Evolutionary conservation across 2,888 invertebrate genomes (phyloP).

Genomic region (Allacma fusca): DNA sequence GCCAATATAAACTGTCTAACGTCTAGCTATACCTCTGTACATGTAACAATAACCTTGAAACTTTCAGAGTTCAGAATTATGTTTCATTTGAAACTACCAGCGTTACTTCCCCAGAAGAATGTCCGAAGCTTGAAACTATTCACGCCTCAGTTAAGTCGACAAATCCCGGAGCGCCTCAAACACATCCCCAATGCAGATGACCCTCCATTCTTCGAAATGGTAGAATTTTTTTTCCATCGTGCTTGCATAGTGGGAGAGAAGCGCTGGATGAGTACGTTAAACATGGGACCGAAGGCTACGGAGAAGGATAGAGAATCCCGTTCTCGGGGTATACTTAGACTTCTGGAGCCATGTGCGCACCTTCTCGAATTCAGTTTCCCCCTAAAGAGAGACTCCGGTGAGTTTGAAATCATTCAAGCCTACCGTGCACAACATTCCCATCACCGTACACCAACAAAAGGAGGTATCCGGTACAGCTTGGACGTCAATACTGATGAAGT

Average conservation of each 20-base stretch:
- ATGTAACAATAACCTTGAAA: too few species aligned
- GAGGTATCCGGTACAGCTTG: slow-evolving; percentile 95
- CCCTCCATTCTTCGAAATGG: slow-evolving; percentile 96
- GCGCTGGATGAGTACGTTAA: slow-evolving; percentile 64
- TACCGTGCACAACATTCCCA: slow-evolving; percentile 93
- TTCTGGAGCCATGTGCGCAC: slow-evolving; percentile 97
- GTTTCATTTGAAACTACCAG: too few species aligned
- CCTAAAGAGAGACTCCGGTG: slow-evolving; percentile 92
- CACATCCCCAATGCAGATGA: slow-evolving; percentile 80
- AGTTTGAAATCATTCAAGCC: slow-evolving; percentile 96
- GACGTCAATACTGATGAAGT: slow-evolving; percentile 94
- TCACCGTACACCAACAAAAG: slow-evolving; percentile 97
- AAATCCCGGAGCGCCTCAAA: slow-evolving; percentile 83
- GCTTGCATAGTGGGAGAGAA: slow-evolving; percentile 72
- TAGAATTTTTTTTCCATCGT: slow-evolving; percentile 97
- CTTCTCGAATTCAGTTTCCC: slow-evolving; percentile 94
- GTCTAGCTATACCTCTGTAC: too few species aligned
- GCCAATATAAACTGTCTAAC: too few species aligned
- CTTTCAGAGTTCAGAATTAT: too few species aligned
- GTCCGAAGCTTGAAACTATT: too few species aligned
- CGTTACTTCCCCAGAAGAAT: too few species aligned
- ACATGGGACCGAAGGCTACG: slow-evolving; percentile 71
- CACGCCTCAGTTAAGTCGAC: neutral
- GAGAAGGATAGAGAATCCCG: slow-evolving; percentile 89
- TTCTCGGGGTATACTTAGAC: slow-evolving; percentile 91